Base-by-base conservation (phyloP, 2,797 vertebrate genomes). In the Pseudomugil tenellus region DNA sequence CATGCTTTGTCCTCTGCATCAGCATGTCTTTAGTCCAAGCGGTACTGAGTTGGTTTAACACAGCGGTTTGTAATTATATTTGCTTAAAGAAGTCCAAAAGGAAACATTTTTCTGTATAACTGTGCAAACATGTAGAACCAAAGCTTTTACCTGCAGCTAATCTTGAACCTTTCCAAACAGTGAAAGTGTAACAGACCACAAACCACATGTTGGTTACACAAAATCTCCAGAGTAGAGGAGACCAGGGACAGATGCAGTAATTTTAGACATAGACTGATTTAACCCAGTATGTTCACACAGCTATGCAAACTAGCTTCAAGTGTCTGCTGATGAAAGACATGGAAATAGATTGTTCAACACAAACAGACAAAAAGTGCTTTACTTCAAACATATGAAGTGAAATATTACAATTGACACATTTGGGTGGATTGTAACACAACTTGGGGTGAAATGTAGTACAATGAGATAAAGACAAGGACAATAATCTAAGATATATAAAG, bases 91-190 rank as follows among this genome's bases (percentile, higher is more conserved):
- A 41, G 29, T 46, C 32, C 34, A 31, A 35, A 49, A 77, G 61
- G 58, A 83, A 78, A 71, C 76, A 52, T 61, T 76, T 81, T 70
- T 64, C 63, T 77, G 25, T 1, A 28, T 57, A 26, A 69, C 76
- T 76, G 58, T 72, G 69, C 37, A 79, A 75, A 25, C 41, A 70
- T 60, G 10, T 28, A 58, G 19, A 72, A 67, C 34, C 58, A 73
- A 81, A 73, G 17, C 21, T 54, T 68, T 54, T 66, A 72, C 63
- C 63, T 70, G 37, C 51, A 74, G 34, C 26, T 74, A 48, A 64
- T 17, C 28, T 49, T 63, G 21, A 16, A 66, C 2, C 19, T 70
- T 67, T 64, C 29, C 29, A 21, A 13, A 49, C 2, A 19, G 21
- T 26, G 46, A 68, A 52, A 37, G 37, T 28, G n/a, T 13, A 54